Base-by-base conservation (phyloP, 1,140 invertebrate genomes). In the Akabosia matsudoensis region DNA sequence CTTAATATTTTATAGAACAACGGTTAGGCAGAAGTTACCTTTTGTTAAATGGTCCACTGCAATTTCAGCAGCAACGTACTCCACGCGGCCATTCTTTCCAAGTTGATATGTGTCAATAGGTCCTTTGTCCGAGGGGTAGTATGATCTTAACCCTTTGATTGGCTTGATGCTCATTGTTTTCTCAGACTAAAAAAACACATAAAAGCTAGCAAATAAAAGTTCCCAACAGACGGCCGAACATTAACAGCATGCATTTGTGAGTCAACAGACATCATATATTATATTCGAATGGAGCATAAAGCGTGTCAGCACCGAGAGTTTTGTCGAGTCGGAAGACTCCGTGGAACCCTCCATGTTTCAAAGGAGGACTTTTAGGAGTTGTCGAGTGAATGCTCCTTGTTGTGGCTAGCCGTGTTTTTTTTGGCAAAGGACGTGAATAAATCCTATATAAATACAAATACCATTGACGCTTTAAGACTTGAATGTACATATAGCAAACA, bases 101-200 rank as follows among this genome's bases (percentile, higher is more conserved):
- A 77, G 64, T 70, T 77, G 76, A 26, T 74, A 77, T 0, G 37
- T 22, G 18, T 77, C 76, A 34, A 77, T 74, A 16, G 72, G 73
- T n/a, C 73, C 76, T 33, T 77, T 77, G 72, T 77, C 76, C 0
- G 76, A 51, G 0, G 76, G 76, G 45, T 74, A 77, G 30, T 74
- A 70, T 26, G 73, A 70, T 56, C 73, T 24, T 4, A 77, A n/a
- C 28, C 76, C 72, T 33, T 34, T 52, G 18, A 54, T 74, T 24
- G 76, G 61, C 67, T 73, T 70, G 22, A 71, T 37, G 30, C 67
- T 74, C 76, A 77, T 77, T 70, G 33, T 71, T 61, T 4, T 22
- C 24, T 61, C 37, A 18, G 37, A 18, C 37, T 45, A 45, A 45
- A 45, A 45, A 45, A 45, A 7, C 37, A 45, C 37, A 45, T 10